phyloP scores from a whole-genome alignment of 2,113 vertebrate species.

The Uria aalge region DNA sequence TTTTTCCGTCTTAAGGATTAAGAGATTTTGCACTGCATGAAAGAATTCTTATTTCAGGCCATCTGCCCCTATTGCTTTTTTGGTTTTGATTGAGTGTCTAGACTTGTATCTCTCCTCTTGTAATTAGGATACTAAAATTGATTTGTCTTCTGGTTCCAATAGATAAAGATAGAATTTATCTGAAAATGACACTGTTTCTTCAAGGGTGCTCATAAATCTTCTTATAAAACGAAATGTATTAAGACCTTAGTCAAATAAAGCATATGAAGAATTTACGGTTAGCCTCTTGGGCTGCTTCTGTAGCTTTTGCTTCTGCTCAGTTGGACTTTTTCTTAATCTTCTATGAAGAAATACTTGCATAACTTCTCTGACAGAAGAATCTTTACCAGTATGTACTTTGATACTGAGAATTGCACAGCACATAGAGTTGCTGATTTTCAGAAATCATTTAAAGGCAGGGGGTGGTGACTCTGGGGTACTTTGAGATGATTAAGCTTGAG shows the following conservation, averaged over 20 bases:
- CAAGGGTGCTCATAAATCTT: not conserved
- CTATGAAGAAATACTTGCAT: not conserved
- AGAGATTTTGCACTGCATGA: not conserved
- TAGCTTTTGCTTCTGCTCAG: not conserved
- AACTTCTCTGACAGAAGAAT: not conserved
- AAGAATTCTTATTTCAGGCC: slow-evolving; percentile 12
- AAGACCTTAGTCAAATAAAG: not conserved
- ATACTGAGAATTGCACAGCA: not conserved
- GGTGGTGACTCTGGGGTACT: not conserved
- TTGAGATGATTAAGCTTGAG: not conserved
- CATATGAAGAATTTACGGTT: not conserved
- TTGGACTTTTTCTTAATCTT: not conserved
- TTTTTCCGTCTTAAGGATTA: not conserved
- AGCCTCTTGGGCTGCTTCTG: not conserved
- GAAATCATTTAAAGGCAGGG: not conserved
- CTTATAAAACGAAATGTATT: not conserved
- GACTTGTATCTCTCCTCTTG: not conserved
- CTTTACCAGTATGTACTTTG: not conserved
- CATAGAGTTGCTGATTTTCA: not conserved
- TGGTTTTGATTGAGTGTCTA: slow-evolving; percentile 11
- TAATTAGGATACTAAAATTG: slow-evolving; percentile 48
- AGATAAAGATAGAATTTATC: slow-evolving; percentile 12
- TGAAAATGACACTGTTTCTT: slow-evolving; percentile 23
- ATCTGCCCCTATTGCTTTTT: slow-evolving; percentile 32
- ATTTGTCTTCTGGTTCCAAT: slow-evolving; percentile 25